Base-by-base conservation (phyloP, 2,113 vertebrate species). In the Hippocampus abdominalis region DNA sequence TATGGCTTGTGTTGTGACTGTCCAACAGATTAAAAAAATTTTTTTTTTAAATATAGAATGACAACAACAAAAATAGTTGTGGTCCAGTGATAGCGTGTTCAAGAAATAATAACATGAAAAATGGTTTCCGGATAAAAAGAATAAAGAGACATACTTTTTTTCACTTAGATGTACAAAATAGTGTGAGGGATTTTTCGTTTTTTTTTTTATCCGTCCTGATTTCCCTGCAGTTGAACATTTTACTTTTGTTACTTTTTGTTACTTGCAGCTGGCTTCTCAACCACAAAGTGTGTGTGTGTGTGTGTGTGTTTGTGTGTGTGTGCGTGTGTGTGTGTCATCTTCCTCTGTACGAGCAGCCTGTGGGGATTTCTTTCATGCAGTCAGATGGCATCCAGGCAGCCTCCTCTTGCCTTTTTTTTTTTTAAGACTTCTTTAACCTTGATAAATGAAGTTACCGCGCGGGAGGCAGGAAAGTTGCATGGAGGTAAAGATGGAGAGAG, bases 371-470 rank as follows among this genome's bases (percentile, higher is more conserved):
- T 92, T 91, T 92, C 86, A 91, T 91, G 89, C 91, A 91, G 90
- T 91, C 90, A 83, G 89, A 92, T 90, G 91, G 86, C 82, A 89
- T 87, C 89, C 84, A 72, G 73, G 78, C 83, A 84, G 90, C 84
- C 89, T 86, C 85, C 73, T 86, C 83, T 85, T 87, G 81, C 84
- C 65, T 91, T 90, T 91, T 92, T 92, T 89, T 82, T 83, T 66
- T 90, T 91, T 87, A 89, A 90, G 87, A 91, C 88, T 91, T 93
- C 89, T 87, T 91, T 92, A 91, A 93, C 89, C 91, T 91, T 91
- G 90, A 90, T 91, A 91, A 92, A 91, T 90, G 87, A 88, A 91
- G 90, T 87, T 83, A 80, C 59, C 63, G 64, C 59, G 42, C 46
- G 71, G 21, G 15, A 59, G 70, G 67, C 63, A 72, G 82, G 84